Percentiles rank a stretch among this genome's conserved stretches.
phyloP scores from a whole-genome alignment of 2,888 invertebrate genomes.

The Heliconius cydno region DNA sequence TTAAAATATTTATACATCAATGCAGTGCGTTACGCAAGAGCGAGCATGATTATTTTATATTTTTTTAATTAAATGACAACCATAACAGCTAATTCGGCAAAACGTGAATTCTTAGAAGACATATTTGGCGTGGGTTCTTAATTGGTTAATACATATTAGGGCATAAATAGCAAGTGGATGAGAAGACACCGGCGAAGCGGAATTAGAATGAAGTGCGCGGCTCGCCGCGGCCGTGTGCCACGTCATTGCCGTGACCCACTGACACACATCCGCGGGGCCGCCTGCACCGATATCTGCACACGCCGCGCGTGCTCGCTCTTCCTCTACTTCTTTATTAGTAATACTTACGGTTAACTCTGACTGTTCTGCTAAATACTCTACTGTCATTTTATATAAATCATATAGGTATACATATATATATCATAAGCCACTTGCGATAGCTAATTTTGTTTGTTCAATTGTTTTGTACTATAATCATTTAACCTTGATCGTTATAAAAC shows the following conservation, averaged over 20 bases:
- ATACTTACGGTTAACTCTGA: constrained; percentile 10
- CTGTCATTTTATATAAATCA: background rate
- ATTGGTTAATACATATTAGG: constrained; percentile 55
- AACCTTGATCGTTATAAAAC: constrained; percentile 15
- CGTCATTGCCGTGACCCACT: constrained; percentile 87
- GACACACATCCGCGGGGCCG: constrained; percentile 86
- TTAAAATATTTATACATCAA: background rate
- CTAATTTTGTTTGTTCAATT: constrained; percentile 20
- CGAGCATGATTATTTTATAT: background rate
- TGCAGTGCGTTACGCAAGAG: background rate
- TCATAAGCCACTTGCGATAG: background rate
- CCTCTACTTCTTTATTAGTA: constrained; percentile 58
- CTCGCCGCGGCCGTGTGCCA: constrained; percentile 81
- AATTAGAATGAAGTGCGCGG: constrained; percentile 82
- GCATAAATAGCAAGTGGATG: constrained; percentile 57
- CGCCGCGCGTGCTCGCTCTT: constrained; percentile 58
- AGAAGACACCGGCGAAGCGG: constrained; percentile 79
- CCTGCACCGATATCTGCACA: constrained; percentile 73
- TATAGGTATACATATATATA: background rate
- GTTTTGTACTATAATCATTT: constrained; percentile 16
- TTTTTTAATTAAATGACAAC: background rate
- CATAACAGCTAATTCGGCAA: constrained; percentile 3
- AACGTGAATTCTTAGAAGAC: background rate
- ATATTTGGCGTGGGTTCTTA: constrained; percentile 38
- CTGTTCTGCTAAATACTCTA: background rate